Evolutionary conservation across 1,140 invertebrate species (phyloP).

Genomic region (honey bee (Apis mellifera)): Amel_HAv3.1 CM009942.2:10439001-10439500

Average conservation of each 20-base stretch:
- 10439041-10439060: conserved; percentile 70
- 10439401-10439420: conserved; percentile 43
- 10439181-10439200: conserved; percentile 34
- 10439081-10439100: conserved; percentile 72
- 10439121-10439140: conserved; percentile 72
- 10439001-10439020: conserved; percentile 56
- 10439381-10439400: not conserved
- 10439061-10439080: conserved; percentile 63
- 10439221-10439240: not conserved
- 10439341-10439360: no score
- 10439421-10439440: not conserved
- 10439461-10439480: conserved; percentile 28
- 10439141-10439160: not conserved
- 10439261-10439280: not conserved
- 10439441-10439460: conserved; percentile 15
- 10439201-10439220: not conserved
- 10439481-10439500: conserved; percentile 38
- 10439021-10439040: conserved; percentile 71
- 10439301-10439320: no score
- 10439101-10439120: conserved; percentile 79
- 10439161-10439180: conserved; percentile 2
- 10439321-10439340: no score
- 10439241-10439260: not conserved
- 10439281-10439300: no score
- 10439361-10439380: no score